These are phyloP conservation scores for Enoplosus armatus DNA, from an alignment of 2,797 vertebrate genomes.

Conservation along the genomic window DNA sequence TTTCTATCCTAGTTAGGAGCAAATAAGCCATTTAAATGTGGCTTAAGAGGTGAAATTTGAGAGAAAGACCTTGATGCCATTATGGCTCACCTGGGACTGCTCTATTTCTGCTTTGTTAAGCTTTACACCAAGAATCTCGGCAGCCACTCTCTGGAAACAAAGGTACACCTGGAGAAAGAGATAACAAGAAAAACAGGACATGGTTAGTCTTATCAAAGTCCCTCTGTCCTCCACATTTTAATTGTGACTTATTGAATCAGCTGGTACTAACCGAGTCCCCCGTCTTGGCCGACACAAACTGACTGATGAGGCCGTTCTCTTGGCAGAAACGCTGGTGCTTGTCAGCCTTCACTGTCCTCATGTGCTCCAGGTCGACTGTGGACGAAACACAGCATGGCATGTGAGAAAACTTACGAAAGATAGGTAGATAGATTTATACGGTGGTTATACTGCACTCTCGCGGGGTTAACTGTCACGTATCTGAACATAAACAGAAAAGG, in stretches of 20 bases:
- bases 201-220: background rate
- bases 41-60: background rate
- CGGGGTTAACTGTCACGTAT: slow-evolving; percentile 67
- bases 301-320: slow-evolving; percentile 94
- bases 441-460: slow-evolving; percentile 59
- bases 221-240: background rate
- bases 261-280: slow-evolving; percentile 94
- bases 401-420: slow-evolving; percentile 60
- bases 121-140: slow-evolving; percentile 97
- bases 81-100: slow-evolving; percentile 94
- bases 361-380: slow-evolving; percentile 98
- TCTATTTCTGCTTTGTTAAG: slow-evolving; percentile 99
- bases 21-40: slow-evolving; percentile 11
- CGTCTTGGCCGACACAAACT: slow-evolving; percentile 98
- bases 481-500: slow-evolving; percentile 73
- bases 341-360: slow-evolving; percentile 96
- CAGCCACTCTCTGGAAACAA: slow-evolving; percentile 98
- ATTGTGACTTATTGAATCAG: background rate
- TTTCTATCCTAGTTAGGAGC: background rate
- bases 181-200: slow-evolving; percentile 3
- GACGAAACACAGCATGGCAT: slow-evolving; percentile 64
- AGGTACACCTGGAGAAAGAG: slow-evolving; percentile 90
- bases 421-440: slow-evolving; percentile 60
- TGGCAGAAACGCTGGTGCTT: slow-evolving; percentile 97
- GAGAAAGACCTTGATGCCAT: background rate